These are phyloP conservation scores for Eurytoma californica DNA, from an alignment of 2,888 invertebrate genomes.

Conservation along the genomic window DNA sequence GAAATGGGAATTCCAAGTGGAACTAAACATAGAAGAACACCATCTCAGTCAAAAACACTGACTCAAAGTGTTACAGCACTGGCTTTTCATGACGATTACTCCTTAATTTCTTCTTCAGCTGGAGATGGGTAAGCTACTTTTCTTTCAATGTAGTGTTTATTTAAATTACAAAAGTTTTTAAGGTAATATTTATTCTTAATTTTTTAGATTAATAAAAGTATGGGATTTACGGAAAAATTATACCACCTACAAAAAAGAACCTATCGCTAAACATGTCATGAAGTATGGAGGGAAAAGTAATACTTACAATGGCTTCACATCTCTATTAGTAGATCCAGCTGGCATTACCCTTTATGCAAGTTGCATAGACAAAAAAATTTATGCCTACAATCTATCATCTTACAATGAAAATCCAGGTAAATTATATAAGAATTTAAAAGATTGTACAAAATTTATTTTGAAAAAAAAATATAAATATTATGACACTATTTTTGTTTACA, in stretches of 20 bases:
- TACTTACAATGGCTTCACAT: conserved; percentile 82
- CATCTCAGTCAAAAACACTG: conserved; percentile 57
- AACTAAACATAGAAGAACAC: conserved; percentile 73
- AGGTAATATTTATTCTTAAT: background rate
- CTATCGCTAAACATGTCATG: conserved; percentile 83
- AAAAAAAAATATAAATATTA: background rate
- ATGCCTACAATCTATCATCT: conserved; percentile 87
- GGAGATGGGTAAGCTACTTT: conserved; percentile 82
- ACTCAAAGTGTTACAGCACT: conserved; percentile 89
- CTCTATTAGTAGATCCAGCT: conserved; percentile 84
- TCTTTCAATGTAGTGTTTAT: conserved; percentile 13
- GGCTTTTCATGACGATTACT: conserved; percentile 87
- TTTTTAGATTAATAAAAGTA: conserved; percentile 82
- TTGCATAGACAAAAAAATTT: conserved; percentile 91
- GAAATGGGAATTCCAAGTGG: conserved; percentile 68
- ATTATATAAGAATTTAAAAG: conserved; percentile 26
- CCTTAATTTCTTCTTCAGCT: conserved; percentile 89
- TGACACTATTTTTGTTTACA: conserved; percentile 61
- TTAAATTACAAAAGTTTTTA: conserved; percentile 18
- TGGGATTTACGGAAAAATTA: conserved; percentile 93
- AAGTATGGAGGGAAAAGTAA: conserved; percentile 85
- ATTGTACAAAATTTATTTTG: background rate
- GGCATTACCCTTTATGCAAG: conserved; percentile 86
- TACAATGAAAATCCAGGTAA: conserved; percentile 81
- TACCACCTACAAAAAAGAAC: conserved; percentile 81